These are phyloP conservation scores for Callionymus lyra DNA, from an alignment of 2,113 vertebrate species.

Conservation along the genomic window DNA sequence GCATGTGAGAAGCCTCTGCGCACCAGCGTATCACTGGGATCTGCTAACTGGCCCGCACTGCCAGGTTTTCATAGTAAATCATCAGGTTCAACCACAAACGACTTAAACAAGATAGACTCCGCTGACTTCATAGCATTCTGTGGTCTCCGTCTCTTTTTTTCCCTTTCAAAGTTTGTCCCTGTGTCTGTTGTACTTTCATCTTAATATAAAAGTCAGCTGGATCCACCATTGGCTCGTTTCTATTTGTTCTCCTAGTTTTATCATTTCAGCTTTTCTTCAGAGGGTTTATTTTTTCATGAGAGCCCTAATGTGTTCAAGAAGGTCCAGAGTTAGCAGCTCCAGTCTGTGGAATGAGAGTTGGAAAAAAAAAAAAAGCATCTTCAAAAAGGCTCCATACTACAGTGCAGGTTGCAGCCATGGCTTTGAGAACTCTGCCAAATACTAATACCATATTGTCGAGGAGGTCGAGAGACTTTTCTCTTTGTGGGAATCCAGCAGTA, in stretches of 20 bases:
- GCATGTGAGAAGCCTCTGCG: conserved; percentile 45
- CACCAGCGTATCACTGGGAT: conserved; percentile 43
- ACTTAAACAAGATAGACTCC: conserved; percentile 52
- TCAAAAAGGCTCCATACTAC: too few relatives aligned
- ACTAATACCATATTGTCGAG: too few relatives aligned
- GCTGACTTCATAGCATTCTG: conserved; percentile 61
- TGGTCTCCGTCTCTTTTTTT: conserved; percentile 46
- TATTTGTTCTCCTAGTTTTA: conserved; percentile 48
- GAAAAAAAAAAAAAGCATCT: too few relatives aligned
- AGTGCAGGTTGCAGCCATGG: too few relatives aligned
- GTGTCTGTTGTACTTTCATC: conserved; percentile 48
- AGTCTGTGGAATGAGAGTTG: not conserved
- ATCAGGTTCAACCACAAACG: conserved; percentile 54
- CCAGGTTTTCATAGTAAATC: conserved; percentile 56
- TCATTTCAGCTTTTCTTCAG: conserved; percentile 29
- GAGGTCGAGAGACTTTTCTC: too few relatives aligned
- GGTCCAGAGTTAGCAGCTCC: conserved; percentile 27
- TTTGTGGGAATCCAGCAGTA: too few relatives aligned
- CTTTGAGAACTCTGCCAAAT: too few relatives aligned
- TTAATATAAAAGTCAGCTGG: conserved; percentile 63
- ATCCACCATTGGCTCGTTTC: conserved; percentile 34
- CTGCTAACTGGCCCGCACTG: conserved; percentile 51
- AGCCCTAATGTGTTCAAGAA: conserved; percentile 55
- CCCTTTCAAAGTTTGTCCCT: conserved; percentile 29
- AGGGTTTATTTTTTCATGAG: conserved; percentile 41